These are phyloP conservation scores for Leptopilina myrica DNA, from an alignment of 2,888 invertebrate species.

Conservation along the genomic window DNA sequence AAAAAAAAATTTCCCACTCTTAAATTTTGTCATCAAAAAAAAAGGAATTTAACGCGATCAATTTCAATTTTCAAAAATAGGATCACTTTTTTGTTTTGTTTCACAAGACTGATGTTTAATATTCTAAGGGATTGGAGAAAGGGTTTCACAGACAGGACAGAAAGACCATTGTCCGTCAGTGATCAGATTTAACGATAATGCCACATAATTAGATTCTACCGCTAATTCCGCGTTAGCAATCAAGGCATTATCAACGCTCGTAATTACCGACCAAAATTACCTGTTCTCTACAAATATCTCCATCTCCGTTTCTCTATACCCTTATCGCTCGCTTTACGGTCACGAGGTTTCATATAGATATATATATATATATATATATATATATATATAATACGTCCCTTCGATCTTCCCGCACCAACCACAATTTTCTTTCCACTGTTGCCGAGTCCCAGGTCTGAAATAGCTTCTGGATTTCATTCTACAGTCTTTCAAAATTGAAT, in stretches of 20 bases:
- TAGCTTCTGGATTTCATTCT: slow-evolving; percentile 19
- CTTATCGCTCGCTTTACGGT: slow-evolving; percentile 47
- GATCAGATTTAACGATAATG: slow-evolving; percentile 72
- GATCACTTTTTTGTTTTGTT: not conserved
- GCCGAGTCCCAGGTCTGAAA: slow-evolving; percentile 18
- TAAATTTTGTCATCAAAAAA: not conserved
- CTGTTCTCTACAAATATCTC: slow-evolving; percentile 64
- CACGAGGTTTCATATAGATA: slow-evolving; percentile 12
- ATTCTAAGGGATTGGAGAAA: slow-evolving; percentile 14
- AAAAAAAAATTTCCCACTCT: not conserved
- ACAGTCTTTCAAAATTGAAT: slow-evolving; percentile 22
- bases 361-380: not conserved
- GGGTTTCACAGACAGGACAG: slow-evolving; percentile 23
- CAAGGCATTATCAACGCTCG: slow-evolving; percentile 67
- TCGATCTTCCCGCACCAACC: slow-evolving; percentile 1
- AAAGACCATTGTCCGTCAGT: slow-evolving; percentile 65
- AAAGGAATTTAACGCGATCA: too few relatives aligned
- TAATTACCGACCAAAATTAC: slow-evolving; percentile 71
- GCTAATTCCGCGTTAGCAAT: slow-evolving; percentile 71
- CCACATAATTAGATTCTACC: slow-evolving; percentile 70
- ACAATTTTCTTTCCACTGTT: slow-evolving; percentile 17
- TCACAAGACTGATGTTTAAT: not conserved
- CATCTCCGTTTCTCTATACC: slow-evolving; percentile 50
- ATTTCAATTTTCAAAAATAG: not conserved
- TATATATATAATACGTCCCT: not conserved